Evolutionary conservation across 2,888 invertebrate species (phyloP).

Genomic region (Eucera pruinosa): DNA sequence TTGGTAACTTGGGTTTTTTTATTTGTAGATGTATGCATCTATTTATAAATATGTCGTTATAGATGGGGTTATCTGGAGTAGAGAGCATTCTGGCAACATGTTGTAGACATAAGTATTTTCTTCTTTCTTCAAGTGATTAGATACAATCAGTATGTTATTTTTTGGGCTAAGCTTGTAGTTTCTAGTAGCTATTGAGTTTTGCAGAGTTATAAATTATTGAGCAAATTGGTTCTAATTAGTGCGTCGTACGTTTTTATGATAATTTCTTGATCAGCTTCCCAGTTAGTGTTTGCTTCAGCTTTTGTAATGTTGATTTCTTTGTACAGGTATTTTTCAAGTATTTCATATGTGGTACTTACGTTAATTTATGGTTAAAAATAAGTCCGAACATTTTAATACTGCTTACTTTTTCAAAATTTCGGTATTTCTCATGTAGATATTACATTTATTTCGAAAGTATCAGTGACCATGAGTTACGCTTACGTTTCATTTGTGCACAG

Average conservation of each 20-base stretch:
- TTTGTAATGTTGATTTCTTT: not conserved
- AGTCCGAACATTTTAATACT: not conserved
- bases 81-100: not conserved
- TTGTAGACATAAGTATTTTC: not conserved
- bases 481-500: too few relatives aligned
- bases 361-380: not conserved
- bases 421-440: not conserved
- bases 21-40: not conserved
- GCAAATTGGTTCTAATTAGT: slow-evolving; percentile 3
- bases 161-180: not conserved
- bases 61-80: not conserved
- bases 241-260: not conserved
- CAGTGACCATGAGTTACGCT: too few relatives aligned
- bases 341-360: too few relatives aligned
- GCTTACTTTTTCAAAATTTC: not conserved
- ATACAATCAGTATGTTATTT: not conserved
- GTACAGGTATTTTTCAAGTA: too few relatives aligned
- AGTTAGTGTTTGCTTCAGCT: not conserved
- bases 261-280: not conserved
- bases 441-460: too few relatives aligned
- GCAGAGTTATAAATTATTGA: slow-evolving; percentile 8
- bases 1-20: not conserved
- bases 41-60: not conserved
- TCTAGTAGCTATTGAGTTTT: not conserved
- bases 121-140: not conserved